phyloP scores from a whole-genome alignment of 2,113 vertebrate species.

The Scomber colias region DNA sequence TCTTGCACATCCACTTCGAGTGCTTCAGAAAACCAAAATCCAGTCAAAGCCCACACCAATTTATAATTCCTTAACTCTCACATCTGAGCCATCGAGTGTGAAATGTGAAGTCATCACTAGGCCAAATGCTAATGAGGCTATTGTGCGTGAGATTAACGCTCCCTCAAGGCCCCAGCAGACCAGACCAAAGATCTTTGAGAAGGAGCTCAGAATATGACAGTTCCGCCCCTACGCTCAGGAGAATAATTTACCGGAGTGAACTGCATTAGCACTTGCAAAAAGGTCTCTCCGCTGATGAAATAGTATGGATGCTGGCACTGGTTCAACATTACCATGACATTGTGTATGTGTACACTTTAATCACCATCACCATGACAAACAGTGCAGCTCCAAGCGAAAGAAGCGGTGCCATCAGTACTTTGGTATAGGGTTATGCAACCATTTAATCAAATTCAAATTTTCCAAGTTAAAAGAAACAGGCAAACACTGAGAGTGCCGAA shows the following conservation, averaged over 20 bases:
- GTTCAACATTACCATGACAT: conserved; percentile 56
- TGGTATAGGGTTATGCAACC: conserved; percentile 44
- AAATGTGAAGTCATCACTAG: conserved; percentile 56
- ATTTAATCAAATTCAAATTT: conserved; percentile 72
- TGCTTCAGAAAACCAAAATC: conserved; percentile 8
- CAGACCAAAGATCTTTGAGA: conserved; percentile 39
- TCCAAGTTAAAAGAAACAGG: conserved; percentile 42
- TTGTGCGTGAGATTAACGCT: conserved; percentile 60
- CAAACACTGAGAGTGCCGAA: conserved; percentile 52
- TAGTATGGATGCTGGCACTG: conserved; percentile 58
- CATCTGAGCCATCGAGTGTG: conserved; percentile 29
- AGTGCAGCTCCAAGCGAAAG: conserved; percentile 33
- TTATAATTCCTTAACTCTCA: conserved; percentile 37
- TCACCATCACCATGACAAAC: conserved; percentile 68
- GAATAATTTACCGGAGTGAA: conserved; percentile 56
- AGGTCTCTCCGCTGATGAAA: conserved; percentile 56
- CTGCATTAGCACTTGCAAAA: conserved; percentile 68
- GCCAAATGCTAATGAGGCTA: conserved; percentile 51
- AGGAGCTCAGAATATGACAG: conserved; percentile 62
- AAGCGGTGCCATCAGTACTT: conserved; percentile 55
- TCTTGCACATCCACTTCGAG: conserved; percentile 15
- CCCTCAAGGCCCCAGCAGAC: conserved; percentile 27
- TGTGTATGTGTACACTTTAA: conserved; percentile 32
- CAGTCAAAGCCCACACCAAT: conserved; percentile 27
- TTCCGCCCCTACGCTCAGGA: conserved; percentile 44